Conservation (phyloP, 2,797 vertebrate genomes). For the Danio kyathit region DNA sequence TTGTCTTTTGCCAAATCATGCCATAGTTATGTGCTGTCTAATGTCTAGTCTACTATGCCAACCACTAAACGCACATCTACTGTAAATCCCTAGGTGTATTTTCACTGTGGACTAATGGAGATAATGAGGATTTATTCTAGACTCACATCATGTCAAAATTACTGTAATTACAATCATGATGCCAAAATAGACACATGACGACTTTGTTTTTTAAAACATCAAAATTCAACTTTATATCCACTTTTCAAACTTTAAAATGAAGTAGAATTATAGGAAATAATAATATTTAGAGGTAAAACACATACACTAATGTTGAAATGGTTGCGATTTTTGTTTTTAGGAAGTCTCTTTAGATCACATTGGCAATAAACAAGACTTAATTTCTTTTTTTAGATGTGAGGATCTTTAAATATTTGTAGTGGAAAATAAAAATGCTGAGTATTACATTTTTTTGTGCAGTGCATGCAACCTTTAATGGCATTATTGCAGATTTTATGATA, state of each 20-base stretch:
- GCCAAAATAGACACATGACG: background rate
- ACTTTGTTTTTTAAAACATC: background rate
- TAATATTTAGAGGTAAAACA: background rate
- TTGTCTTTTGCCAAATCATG: conserved; percentile 14
- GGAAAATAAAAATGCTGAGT: too few relatives aligned
- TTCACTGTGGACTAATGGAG: background rate
- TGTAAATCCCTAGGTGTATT: conserved; percentile 8
- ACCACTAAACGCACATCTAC: conserved; percentile 18
- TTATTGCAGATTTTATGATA: too few relatives aligned
- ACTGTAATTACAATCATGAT: background rate
- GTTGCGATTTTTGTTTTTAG: background rate
- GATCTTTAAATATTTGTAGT: too few relatives aligned
- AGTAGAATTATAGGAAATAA: background rate
- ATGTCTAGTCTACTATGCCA: conserved; percentile 19
- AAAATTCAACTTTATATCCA: background rate
- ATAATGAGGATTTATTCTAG: conserved; percentile 26
- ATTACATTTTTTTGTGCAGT: too few relatives aligned
- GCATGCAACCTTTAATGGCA: too few relatives aligned
- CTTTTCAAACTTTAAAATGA: background rate
- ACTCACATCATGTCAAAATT: conserved; percentile 20
- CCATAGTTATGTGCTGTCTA: conserved; percentile 7
- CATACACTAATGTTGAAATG: background rate
- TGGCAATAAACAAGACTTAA: too few relatives aligned
- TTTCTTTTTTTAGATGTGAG: too few relatives aligned
- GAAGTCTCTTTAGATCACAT: too few relatives aligned